Conservation (phyloP, 2,113 vertebrate species). For the Ptychochromis oligacanthus region DNA sequence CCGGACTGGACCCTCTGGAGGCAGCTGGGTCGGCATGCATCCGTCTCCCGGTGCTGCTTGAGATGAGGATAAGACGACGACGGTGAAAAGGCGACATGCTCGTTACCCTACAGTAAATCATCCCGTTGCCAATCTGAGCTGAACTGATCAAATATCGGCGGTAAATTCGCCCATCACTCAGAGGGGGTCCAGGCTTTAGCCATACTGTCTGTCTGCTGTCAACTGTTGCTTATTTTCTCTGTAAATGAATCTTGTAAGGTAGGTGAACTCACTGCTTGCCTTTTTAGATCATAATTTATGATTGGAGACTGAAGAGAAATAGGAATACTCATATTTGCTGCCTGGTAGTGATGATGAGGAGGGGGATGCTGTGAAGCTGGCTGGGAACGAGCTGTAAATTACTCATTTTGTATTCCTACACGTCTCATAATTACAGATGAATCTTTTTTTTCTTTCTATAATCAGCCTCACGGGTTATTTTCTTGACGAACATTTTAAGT, state of each 20-base stretch:
- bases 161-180: neutral
- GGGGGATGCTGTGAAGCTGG: neutral
- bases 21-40: slow-evolving; percentile 57
- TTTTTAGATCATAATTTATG: neutral
- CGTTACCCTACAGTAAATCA: neutral
- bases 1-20: slow-evolving; percentile 57
- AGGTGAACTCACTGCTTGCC: slow-evolving; percentile 21
- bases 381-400: neutral
- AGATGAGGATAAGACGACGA: slow-evolving; percentile 37
- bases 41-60: slow-evolving; percentile 43
- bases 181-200: slow-evolving; percentile 45
- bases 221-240: slow-evolving; percentile 76
- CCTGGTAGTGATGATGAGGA: slow-evolving; percentile 2
- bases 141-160: slow-evolving; percentile 6
- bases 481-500: neutral
- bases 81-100: slow-evolving; percentile 33
- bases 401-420: neutral
- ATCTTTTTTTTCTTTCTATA: neutral
- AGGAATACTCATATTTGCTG: neutral
- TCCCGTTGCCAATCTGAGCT: neutral
- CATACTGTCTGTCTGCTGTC: slow-evolving; percentile 61
- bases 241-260: slow-evolving; percentile 86
- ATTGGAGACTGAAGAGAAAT: neutral
- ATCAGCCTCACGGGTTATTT: neutral
- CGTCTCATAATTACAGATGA: slow-evolving; percentile 13